Conservation (phyloP, 2,888 invertebrate genomes). For the Cenopis cana region DNA sequence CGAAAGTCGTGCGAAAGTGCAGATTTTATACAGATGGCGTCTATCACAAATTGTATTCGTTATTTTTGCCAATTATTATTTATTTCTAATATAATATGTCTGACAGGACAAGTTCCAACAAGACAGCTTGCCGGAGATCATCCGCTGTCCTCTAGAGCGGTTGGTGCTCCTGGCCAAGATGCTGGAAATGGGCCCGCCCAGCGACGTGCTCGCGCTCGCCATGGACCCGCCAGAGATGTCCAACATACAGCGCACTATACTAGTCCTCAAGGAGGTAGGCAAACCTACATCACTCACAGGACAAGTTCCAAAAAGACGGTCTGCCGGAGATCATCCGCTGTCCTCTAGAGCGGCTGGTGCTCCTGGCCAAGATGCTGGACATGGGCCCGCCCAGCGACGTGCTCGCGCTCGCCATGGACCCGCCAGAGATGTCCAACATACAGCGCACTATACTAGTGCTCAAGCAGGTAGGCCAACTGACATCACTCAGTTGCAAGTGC, state of each 20-base stretch:
- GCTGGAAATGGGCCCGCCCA: constrained; percentile 92
- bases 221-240: constrained; percentile 94
- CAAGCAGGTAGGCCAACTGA: constrained; percentile 87
- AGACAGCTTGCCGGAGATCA: constrained; percentile 90
- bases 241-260: constrained; percentile 92
- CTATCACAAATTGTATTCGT: neutral
- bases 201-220: constrained; percentile 91
- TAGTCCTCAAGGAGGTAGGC: constrained; percentile 92
- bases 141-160: constrained; percentile 92
- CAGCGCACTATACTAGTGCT: constrained; percentile 92
- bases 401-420: constrained; percentile 93
- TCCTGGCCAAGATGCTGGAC: constrained; percentile 92
- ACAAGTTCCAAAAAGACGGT: constrained; percentile 82
- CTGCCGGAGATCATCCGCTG: constrained; percentile 92
- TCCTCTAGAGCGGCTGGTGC: constrained; percentile 91
- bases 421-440: constrained; percentile 93
- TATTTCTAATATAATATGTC: neutral
- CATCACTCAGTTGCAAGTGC: too few species aligned
- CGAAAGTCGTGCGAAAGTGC: too few species aligned
- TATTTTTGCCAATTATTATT: neutral
- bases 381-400: constrained; percentile 92
- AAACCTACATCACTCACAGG: constrained; percentile 56
- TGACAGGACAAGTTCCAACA: constrained; percentile 76
- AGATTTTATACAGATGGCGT: neutral
- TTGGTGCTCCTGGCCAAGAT: constrained; percentile 92